Evolutionary conservation across 2,888 invertebrate species (phyloP).

Genomic region (Tribolium freemani): DNA sequence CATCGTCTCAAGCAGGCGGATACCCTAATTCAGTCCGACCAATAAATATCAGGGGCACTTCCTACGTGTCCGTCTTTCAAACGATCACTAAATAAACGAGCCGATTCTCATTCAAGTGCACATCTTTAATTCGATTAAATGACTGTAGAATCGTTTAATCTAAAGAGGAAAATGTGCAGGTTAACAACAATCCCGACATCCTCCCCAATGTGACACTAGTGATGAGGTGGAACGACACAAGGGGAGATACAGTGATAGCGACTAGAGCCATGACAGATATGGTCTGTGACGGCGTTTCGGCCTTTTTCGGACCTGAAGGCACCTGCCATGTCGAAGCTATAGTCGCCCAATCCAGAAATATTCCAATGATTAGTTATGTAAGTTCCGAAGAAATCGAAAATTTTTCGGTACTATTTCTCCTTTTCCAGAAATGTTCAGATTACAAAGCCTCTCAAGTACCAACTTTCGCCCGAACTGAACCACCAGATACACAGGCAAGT

Average conservation of each 20-base stretch:
- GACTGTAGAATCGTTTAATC: background rate
- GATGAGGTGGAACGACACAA: slow-evolving; percentile 87
- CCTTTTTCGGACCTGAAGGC: slow-evolving; percentile 96
- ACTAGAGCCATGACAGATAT: slow-evolving; percentile 90
- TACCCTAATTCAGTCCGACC: slow-evolving; percentile 36
- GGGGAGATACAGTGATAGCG: slow-evolving; percentile 86
- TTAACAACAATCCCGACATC: slow-evolving; percentile 78
- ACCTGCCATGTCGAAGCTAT: slow-evolving; percentile 95
- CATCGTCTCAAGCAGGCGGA: slow-evolving; percentile 29
- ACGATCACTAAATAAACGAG: slow-evolving; percentile 35
- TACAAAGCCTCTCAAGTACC: slow-evolving; percentile 88
- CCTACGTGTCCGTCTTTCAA: slow-evolving; percentile 36
- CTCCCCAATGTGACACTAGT: slow-evolving; percentile 82
- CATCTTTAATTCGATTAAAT: background rate
- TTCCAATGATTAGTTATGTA: slow-evolving; percentile 98
- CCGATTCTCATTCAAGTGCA: slow-evolving; percentile 5
- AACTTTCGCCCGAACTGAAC: slow-evolving; percentile 94
- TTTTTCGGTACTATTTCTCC: background rate
- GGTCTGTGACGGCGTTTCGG: slow-evolving; percentile 90
- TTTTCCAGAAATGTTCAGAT: slow-evolving; percentile 92
- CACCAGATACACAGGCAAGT: slow-evolving; percentile 90
- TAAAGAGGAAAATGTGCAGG: slow-evolving; percentile 66
- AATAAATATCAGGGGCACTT: slow-evolving; percentile 36
- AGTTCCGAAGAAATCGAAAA: slow-evolving; percentile 68
- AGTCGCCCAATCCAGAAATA: slow-evolving; percentile 92